Conservation (phyloP, 1,140 invertebrate genomes). For the Papilio aristodemus region DNA sequence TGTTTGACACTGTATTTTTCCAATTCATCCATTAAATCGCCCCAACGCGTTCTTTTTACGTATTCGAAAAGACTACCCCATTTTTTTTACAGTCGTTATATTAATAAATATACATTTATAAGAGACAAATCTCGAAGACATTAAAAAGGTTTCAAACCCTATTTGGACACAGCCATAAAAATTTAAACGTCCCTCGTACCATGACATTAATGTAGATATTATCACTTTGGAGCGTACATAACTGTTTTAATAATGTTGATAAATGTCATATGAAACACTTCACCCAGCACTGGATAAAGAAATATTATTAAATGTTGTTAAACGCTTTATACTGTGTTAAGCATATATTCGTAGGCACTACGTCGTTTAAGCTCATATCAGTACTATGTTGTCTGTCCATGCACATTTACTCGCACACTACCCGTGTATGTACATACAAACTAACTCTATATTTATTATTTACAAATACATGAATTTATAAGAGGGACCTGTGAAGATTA, state of each 20-base stretch:
- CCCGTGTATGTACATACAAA: conserved; percentile 53
- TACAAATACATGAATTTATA: conserved; percentile 39
- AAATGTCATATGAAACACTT: conserved; percentile 50
- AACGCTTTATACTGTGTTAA: conserved; percentile 65
- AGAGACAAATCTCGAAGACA: conserved; percentile 32
- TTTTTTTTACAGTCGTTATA: background rate
- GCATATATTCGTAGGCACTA: conserved; percentile 79
- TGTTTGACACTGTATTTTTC: conserved; percentile 13
- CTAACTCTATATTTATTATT: conserved; percentile 58
- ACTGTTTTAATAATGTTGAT: conserved; percentile 40
- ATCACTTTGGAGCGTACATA: conserved; percentile 29
- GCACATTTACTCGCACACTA: conserved; percentile 68
- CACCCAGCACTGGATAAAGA: conserved; percentile 39
- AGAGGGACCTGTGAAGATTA: conserved; percentile 34
- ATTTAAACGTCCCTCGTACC: conserved; percentile 44
- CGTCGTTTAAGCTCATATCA: conserved; percentile 79
- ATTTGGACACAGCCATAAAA: conserved; percentile 56
- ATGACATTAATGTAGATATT: conserved; percentile 38
- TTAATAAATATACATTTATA: conserved; percentile 32
- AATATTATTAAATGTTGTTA: conserved; percentile 47
- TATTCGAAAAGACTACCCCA: background rate
- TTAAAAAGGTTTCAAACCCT: conserved; percentile 45
- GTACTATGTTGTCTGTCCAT: conserved; percentile 77
- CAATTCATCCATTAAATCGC: background rate
- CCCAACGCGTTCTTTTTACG: background rate